Percentiles rank a stretch among this genome's conserved stretches.
phyloP scores from a whole-genome alignment of 2,888 invertebrate genomes.

The Yponomeuta malinellus region DNA sequence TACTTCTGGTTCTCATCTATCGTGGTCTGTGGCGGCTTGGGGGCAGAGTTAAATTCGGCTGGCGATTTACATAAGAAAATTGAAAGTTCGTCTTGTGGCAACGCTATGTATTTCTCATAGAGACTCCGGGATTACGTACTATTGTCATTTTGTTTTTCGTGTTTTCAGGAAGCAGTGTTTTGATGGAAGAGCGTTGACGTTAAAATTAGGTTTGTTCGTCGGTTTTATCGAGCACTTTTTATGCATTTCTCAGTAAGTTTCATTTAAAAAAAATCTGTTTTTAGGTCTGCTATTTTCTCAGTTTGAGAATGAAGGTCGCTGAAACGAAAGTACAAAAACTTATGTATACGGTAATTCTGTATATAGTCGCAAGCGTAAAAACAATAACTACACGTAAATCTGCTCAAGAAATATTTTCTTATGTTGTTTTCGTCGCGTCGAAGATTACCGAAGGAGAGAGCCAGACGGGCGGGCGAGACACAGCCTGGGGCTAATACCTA shows the following conservation, averaged over 20 bases:
- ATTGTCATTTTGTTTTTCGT: background rate
- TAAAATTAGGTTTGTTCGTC: background rate
- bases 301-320: no score
- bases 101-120: background rate
- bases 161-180: background rate
- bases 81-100: constrained; percentile 26
- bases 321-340: no score
- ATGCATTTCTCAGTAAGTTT: no score
- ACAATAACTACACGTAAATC: background rate
- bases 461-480: background rate
- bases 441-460: background rate
- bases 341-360: no score
- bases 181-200: background rate
- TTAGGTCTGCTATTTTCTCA: no score
- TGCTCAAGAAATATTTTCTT: background rate
- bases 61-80: constrained; percentile 33
- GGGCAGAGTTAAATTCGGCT: constrained; percentile 18
- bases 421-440: background rate
- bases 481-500: background rate
- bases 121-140: background rate
- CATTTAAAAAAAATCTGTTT: no score
- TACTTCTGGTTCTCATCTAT: constrained; percentile 10
- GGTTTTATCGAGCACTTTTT: no score
- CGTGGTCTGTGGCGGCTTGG: constrained; percentile 1
- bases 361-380: background rate